phyloP scores from a whole-genome alignment of 2,888 invertebrate genomes.

The Orthosia gothica region DNA sequence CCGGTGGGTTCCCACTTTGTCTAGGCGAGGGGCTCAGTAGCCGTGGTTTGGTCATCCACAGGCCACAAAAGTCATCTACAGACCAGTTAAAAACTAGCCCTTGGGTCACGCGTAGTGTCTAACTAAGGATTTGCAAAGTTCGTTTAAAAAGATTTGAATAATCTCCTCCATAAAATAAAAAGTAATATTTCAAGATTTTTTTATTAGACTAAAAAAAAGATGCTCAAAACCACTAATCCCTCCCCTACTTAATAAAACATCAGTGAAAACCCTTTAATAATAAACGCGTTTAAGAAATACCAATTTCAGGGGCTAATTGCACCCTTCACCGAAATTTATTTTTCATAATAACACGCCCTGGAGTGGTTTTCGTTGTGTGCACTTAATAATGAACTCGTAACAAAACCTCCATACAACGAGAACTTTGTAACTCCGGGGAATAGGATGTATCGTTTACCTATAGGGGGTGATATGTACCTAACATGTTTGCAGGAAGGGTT shows the following conservation, averaged over 20 bases:
- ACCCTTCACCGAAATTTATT: slow-evolving; percentile 30
- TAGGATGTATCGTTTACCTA: neutral
- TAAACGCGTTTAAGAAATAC: slow-evolving; percentile 28
- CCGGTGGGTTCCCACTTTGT: no score
- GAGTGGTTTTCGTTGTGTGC: slow-evolving; percentile 42
- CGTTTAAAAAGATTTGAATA: no score
- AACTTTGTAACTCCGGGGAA: slow-evolving; percentile 16
- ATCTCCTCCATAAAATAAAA: no score
- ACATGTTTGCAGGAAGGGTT: neutral
- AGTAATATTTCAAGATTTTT: no score
- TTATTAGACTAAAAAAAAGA: neutral
- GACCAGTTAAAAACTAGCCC: no score
- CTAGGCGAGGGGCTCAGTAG: no score
- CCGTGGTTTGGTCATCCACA: no score
- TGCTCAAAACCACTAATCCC: neutral
- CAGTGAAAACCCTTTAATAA: slow-evolving; percentile 29
- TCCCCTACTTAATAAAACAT: slow-evolving; percentile 6
- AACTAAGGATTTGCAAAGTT: no score
- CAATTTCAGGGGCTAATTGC: slow-evolving; percentile 41
- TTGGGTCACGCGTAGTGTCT: no score
- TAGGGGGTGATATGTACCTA: neutral
- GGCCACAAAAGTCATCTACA: no score
- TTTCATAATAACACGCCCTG: slow-evolving; percentile 44
- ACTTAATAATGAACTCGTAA: slow-evolving; percentile 52
- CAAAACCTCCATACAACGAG: slow-evolving; percentile 24